A percentile compares a stretch with the other conserved stretches of the same genome.
Evolutionary conservation across 1,140 invertebrate species (phyloP).

Genomic region (Apis mellifera): Amel_HAv3.1 CM009934.2:12134501-12135000

Average conservation of each 20-base stretch:
- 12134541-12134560: background rate
- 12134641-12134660: too few species aligned
- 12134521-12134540: slow-evolving; percentile 8
- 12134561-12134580: background rate
- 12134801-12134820: slow-evolving; percentile 29
- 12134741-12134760: background rate
- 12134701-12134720: too few species aligned
- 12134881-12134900: slow-evolving; percentile 65
- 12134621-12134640: too few species aligned
- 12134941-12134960: slow-evolving; percentile 36
- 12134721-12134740: too few species aligned
- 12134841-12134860: slow-evolving; percentile 72
- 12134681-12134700: too few species aligned
- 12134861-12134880: slow-evolving; percentile 67
- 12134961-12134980: background rate
- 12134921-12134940: slow-evolving; percentile 33
- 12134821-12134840: slow-evolving; percentile 39
- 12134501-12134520: slow-evolving; percentile 35
- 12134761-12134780: background rate
- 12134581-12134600: too few species aligned
- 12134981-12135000: background rate
- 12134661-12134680: too few species aligned
- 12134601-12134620: too few species aligned
- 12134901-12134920: slow-evolving; percentile 47
- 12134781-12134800: slow-evolving; percentile 5